Percentiles rank a stretch among this genome's conserved stretches.
phyloP scores from a whole-genome alignment of 2,797 vertebrate genomes.

The Anabacerthia variegaticeps region DNA sequence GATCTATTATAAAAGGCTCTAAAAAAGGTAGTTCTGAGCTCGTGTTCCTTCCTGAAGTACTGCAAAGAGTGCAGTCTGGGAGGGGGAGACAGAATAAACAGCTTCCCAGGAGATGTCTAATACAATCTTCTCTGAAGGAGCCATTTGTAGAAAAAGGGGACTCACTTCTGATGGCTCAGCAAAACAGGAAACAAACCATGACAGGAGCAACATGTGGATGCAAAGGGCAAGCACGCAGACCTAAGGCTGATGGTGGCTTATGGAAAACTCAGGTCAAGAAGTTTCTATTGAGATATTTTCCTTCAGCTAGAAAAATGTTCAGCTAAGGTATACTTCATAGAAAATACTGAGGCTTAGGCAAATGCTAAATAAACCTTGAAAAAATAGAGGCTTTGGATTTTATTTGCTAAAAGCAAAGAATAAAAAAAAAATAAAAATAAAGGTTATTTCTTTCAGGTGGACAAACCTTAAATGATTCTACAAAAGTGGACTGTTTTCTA shows the following conservation, averaged over 20 bases:
- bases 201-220: background rate
- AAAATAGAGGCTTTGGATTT: background rate
- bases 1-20: background rate
- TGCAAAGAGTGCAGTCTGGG: background rate
- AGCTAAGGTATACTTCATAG: background rate
- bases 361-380: background rate
- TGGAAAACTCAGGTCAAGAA: background rate
- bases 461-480: background rate
- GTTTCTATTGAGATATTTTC: background rate
- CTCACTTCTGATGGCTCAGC: background rate
- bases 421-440: background rate
- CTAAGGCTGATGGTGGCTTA: background rate
- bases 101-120: background rate
- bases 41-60: background rate
- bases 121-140: background rate
- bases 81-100: background rate
- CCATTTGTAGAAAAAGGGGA: background rate
- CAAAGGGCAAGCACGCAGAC: background rate
- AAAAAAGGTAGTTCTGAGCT: background rate
- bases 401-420: background rate
- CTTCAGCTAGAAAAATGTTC: background rate
- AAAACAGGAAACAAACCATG: background rate
- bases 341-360: background rate
- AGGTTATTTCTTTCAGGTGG: background rate
- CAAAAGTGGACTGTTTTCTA: fast-evolving